Evolutionary conservation across 2,113 vertebrate genomes (phyloP), one percentile per base, ranked within the genome.

Genomic region (Emydura subglobosa): DNA sequence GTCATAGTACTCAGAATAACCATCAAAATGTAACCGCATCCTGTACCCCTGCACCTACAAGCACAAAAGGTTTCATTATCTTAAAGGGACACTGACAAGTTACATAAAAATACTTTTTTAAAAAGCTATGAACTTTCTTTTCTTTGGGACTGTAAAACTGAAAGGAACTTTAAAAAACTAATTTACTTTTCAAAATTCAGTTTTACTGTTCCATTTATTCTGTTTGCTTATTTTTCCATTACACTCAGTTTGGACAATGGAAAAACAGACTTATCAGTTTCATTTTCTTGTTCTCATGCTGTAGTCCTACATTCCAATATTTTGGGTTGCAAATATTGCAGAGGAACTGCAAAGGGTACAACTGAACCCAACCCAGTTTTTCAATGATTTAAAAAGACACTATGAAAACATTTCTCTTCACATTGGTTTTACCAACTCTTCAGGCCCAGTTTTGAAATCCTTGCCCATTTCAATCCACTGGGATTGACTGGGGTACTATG

Each of bases 1-100:
- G 97, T 99, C 99, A 6, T 99, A 99, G 97, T 98, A 99, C 89
- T 99, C 99, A 6, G 98, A 98, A 94, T 99, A 99, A n/a, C 99
- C 99, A 51, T 99, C 99, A 1, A 99, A 99, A 97, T 99, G 99
- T 59, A 99, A 98, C 7, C 99, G 91, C 39, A 99, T 97, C 91
- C 99, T 98, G 91, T 99, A 99, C 31, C 99, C 99, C 92, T 99
- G 99, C 3, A 99, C 98, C 99, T 99, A 4, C 8, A 74, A 89
- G 1, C 53, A 89, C 27, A 54, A 79, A 10, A 95, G 91, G 24
- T 93, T 89, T 25, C 27, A 6, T 93, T 81, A 83, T 3, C 92
- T 79, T 7, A 68, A 81, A 55, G 2, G 12, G 8, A 83, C 49
- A 88, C 1, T 39, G 16, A 85, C 12, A 39, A 68, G 24, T n/a